Evolutionary conservation across 2,797 vertebrate species (phyloP).

Genomic region (Anableps anableps): DNA sequence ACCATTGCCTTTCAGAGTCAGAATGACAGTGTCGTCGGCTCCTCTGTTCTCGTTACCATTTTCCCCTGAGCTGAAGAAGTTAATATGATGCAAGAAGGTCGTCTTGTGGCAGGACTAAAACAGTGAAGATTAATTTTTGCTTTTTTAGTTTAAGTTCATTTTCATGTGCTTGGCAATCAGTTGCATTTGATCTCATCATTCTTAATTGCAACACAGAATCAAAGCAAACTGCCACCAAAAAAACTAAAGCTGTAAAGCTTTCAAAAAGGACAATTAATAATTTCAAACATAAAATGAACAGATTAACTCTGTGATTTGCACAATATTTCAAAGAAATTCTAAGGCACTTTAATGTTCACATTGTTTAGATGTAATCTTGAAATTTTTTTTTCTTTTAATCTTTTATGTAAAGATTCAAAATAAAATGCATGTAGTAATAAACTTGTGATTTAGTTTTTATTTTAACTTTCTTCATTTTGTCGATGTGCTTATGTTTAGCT

Average conservation of each 20-base stretch:
- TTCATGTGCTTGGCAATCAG: background rate
- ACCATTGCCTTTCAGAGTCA: background rate
- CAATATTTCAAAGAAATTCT: no score
- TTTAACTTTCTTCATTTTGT: background rate
- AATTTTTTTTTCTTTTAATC: no score
- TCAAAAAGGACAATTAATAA: background rate
- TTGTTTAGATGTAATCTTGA: no score
- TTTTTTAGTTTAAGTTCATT: background rate
- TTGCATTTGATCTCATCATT: background rate
- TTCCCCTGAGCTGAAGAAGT: background rate
- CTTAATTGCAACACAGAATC: background rate
- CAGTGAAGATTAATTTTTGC: no score
- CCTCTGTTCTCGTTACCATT: background rate
- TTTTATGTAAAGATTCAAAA: background rate
- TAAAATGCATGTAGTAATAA: background rate
- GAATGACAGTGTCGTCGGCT: background rate
- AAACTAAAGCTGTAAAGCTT: background rate
- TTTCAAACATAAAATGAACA: background rate
- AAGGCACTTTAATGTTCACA: no score
- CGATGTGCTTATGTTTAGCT: background rate
- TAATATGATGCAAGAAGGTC: background rate
- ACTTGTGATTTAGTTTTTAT: background rate
- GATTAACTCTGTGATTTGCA: background rate
- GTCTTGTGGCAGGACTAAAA: no score
- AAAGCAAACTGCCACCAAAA: background rate